phyloP scores from a whole-genome alignment of 2,888 invertebrate genomes.

The Rotaria sp. region DNA sequence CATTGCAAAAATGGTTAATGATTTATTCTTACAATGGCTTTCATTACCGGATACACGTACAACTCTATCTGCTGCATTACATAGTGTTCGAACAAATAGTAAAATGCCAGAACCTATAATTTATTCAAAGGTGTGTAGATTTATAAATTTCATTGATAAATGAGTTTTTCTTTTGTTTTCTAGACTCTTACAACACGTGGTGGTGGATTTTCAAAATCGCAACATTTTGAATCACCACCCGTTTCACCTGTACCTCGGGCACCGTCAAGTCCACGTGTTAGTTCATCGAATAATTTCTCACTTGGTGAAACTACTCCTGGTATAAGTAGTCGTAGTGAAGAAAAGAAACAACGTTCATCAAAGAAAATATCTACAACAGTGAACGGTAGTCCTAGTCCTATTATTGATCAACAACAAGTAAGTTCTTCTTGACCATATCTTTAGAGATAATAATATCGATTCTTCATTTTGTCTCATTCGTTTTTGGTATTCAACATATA shows the following conservation, averaged over 20 bases:
- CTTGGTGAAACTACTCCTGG: background rate
- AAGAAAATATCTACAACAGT: background rate
- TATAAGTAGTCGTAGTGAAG: background rate
- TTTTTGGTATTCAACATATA: too few species aligned
- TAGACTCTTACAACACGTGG: background rate
- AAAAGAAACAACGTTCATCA: background rate
- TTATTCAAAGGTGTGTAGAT: background rate
- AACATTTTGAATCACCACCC: constrained; percentile 19
- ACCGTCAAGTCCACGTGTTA: background rate
- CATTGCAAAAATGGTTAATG: constrained; percentile 28
- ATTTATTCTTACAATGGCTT: constrained; percentile 28
- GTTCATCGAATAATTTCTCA: background rate
- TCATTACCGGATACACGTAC: constrained; percentile 6
- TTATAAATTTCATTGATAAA: background rate
- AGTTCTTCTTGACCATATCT: background rate
- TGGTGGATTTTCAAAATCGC: constrained; percentile 12
- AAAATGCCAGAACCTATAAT: background rate
- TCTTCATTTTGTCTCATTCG: background rate
- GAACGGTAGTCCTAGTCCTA: background rate
- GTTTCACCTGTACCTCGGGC: constrained; percentile 12
- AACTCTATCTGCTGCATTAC: background rate
- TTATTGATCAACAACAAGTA: background rate
- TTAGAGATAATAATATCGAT: too few species aligned
- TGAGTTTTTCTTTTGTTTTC: background rate
- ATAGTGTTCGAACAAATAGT: background rate